Evolutionary conservation across 2,797 vertebrate genomes (phyloP).

Genomic region (Salmo trutta): DNA sequence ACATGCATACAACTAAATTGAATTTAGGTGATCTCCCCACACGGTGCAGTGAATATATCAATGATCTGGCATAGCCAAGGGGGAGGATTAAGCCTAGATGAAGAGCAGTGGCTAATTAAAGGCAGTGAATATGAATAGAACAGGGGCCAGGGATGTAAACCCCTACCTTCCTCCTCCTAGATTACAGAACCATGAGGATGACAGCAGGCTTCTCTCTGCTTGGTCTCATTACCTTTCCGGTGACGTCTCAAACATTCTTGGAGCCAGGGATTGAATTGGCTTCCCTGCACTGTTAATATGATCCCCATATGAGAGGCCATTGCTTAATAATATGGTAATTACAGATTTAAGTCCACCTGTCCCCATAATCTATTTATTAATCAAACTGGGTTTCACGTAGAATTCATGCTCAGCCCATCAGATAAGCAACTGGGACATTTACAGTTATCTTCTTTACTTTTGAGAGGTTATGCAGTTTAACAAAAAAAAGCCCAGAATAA

Average conservation of each 20-base stretch:
- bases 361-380: constrained; percentile 44
- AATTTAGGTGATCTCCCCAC: neutral
- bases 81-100: neutral
- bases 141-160: neutral
- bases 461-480: neutral
- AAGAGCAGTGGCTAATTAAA: constrained; percentile 3
- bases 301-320: constrained; percentile 31
- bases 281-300: constrained; percentile 37
- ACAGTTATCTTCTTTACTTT: neutral
- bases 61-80: neutral
- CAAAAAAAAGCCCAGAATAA: neutral
- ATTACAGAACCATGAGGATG: constrained; percentile 22
- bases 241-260: constrained; percentile 24
- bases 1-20: constrained; percentile 13
- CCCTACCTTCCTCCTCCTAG: neutral
- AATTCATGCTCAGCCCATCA: constrained; percentile 4
- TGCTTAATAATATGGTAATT: constrained; percentile 53
- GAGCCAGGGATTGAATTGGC: constrained; percentile 30
- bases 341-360: constrained; percentile 35
- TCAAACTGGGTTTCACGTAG: constrained; percentile 28
- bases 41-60: neutral
- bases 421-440: neutral
- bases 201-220: constrained; percentile 19
- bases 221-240: constrained; percentile 30
- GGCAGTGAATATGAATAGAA: neutral